Evolutionary conservation across 2,113 vertebrate genomes (phyloP).

Genomic region (Xenus cinereus): DNA sequence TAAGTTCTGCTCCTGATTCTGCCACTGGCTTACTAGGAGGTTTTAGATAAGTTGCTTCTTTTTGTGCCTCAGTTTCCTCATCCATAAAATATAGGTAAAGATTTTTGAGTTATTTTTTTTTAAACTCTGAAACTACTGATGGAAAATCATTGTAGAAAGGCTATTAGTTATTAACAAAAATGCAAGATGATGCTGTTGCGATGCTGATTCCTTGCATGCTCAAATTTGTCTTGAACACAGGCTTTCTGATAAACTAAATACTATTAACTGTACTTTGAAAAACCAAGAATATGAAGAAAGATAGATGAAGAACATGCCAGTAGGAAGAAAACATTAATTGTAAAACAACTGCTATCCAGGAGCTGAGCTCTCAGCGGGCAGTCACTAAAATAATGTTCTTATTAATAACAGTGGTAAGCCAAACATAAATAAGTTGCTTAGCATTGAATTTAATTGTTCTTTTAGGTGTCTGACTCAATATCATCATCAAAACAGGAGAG

Average conservation of each 20-base stretch:
- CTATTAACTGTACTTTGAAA: not conserved
- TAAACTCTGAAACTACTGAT: not conserved
- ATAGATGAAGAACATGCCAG: not conserved
- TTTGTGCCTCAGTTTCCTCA: not conserved
- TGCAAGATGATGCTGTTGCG: not conserved
- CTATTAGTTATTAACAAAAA: not conserved
- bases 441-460: conserved; percentile 61
- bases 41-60: not conserved
- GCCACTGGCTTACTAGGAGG: not conserved
- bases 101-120: not conserved
- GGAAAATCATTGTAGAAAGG: not conserved
- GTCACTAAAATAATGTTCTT: conserved; percentile 40
- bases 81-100: not conserved
- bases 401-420: conserved; percentile 35
- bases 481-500: conserved; percentile 42
- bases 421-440: conserved; percentile 65
- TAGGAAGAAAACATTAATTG: conserved; percentile 50
- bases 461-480: conserved; percentile 57
- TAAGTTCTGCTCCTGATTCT: not conserved
- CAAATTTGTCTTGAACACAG: not conserved
- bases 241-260: not conserved
- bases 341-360: conserved; percentile 31
- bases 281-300: not conserved
- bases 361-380: conserved; percentile 27
- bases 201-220: not conserved